Evolutionary conservation across 2,797 vertebrate species (phyloP).

Genomic region (Ctenopoma kingsleyae): DNA sequence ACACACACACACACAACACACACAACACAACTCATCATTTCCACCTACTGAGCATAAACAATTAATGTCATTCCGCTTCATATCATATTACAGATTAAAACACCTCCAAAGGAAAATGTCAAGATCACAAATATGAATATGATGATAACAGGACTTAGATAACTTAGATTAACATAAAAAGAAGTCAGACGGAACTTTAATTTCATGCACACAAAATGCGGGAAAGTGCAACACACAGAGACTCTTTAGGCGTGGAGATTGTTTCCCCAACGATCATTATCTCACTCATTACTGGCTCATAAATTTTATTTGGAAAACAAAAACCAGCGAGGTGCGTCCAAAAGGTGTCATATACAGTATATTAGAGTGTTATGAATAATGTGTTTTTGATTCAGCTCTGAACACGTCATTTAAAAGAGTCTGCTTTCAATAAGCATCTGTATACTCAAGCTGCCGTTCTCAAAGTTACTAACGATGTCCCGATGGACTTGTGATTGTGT

Average conservation of each 20-base stretch:
- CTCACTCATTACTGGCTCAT: conserved; percentile 51
- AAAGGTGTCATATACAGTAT: conserved; percentile 54
- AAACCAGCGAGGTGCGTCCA: conserved; percentile 32
- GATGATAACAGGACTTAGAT: conserved; percentile 13
- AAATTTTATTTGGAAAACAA: conserved; percentile 59
- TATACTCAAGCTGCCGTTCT: conserved; percentile 51
- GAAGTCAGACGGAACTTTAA: conserved; percentile 58
- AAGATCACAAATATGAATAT: conserved; percentile 45
- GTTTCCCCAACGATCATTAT: conserved; percentile 56
- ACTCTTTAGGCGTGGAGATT: conserved; percentile 14
- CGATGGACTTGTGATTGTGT: conserved; percentile 46
- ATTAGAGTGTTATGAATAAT: conserved; percentile 42
- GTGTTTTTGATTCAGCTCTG: conserved; percentile 51
- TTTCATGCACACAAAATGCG: conserved; percentile 31
- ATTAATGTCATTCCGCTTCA: not conserved
- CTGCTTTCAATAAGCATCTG: conserved; percentile 58
- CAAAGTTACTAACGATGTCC: conserved; percentile 65
- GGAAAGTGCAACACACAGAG: not conserved
- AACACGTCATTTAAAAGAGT: conserved; percentile 17
- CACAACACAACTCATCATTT: conserved; percentile 6
- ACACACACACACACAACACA: not conserved
- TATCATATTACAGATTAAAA: conserved; percentile 13
- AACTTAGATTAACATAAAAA: conserved; percentile 37
- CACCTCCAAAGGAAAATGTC: not conserved
- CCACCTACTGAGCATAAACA: conserved; percentile 8